Base-by-base conservation (phyloP, 2,113 vertebrate species). In the Ophthalmolycus amberensis region DNA sequence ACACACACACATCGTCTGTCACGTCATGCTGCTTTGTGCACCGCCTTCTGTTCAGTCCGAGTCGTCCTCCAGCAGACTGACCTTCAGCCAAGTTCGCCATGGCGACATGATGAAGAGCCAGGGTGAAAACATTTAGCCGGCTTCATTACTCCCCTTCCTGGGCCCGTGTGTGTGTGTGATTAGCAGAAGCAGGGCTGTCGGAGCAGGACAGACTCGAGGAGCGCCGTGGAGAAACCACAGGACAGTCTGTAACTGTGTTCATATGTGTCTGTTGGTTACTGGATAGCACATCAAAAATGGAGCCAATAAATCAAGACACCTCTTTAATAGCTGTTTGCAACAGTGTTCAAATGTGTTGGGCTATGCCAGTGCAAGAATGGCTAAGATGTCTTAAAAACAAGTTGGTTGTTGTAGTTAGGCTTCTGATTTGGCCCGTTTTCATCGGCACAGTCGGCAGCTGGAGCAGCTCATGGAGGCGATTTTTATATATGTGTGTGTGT, bases 51-150 rank as follows among this genome's bases (percentile, higher is more conserved):
- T 69, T 80, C 69, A 58, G 56, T 25, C 52, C 27, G 68, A 65
- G 44, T 85, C 71, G 16, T 66, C 78, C 78, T 81, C 84, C 83
- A 66, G 70, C 6, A 37, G 56, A 62, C 70, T 83, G 85, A 93
- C 84, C 85, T 89, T 54, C 37, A 86, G 80, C 80, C 90, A 90
- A 93, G 88, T 90, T 92, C 79, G 37, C 56, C 64, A 22, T 52
- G 77, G 85, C 79, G 89, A 90, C 87, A 88, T 91, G 92, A 94
- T 89, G 87, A 90, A 92, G 78, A 84, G 88, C 75, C 74, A 8
- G 22, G 77, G 88, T 77, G 69, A 85, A 89, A 92, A 90, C 86
- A 86, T 90, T 90, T 84, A 89, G 87, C 84, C 63, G 52, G 84
- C 89, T 87, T 90, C 87, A 94, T 92, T 84, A 89, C 82, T 81